These are phyloP conservation scores for Oxyteleia sp. DNA, from an alignment of 2,888 invertebrate species.

Conservation along the genomic window DNA sequence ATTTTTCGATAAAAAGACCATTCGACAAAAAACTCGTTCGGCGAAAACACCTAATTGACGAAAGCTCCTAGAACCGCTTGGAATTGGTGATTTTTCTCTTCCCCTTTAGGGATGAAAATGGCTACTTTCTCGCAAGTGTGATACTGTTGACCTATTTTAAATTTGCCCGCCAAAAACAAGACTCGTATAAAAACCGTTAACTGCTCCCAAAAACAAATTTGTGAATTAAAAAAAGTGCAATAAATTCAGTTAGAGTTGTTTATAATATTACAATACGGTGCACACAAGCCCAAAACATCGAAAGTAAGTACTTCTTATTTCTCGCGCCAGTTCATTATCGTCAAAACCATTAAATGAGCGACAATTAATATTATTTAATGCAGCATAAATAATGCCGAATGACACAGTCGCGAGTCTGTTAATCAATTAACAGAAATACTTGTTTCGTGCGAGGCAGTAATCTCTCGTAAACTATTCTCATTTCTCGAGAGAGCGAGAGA, in stretches of 20 bases:
- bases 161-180: not conserved
- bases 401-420: conserved; percentile 39
- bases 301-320: conserved; percentile 28
- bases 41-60: no score
- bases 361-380: conserved; percentile 42
- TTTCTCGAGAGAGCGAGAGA: conserved; percentile 35
- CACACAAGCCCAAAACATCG: not conserved
- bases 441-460: conserved; percentile 32
- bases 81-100: no score
- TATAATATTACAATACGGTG: not conserved
- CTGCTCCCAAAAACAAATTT: no score
- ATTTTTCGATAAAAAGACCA: no score
- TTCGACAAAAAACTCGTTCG: no score
- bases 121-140: no score
- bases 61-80: no score
- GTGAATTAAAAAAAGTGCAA: no score
- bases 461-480: conserved; percentile 44
- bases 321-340: conserved; percentile 18
- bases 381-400: conserved; percentile 35
- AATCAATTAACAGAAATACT: conserved; percentile 47
- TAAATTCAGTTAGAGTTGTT: no score
- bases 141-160: no score
- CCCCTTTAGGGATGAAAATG: no score
- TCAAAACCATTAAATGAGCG: conserved; percentile 8
- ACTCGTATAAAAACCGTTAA: no score